phyloP scores from a whole-genome alignment of 2,113 vertebrate genomes.

The Puma concolor region DNA sequence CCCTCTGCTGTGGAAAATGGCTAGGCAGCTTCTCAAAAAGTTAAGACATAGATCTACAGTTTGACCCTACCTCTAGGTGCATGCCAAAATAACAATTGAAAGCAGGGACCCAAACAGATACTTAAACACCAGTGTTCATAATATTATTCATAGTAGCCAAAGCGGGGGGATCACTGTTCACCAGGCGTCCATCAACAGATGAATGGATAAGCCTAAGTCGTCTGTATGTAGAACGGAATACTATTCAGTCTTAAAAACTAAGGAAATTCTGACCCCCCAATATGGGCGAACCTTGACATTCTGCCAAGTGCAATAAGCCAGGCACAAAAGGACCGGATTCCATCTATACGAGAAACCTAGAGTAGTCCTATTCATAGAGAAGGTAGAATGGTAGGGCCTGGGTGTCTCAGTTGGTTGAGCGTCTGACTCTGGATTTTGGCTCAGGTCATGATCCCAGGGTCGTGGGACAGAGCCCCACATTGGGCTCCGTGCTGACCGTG shows the following conservation, averaged over 20 bases:
- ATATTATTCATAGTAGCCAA: not conserved
- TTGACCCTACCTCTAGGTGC: not conserved
- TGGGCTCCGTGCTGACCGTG: no score
- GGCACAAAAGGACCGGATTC: not conserved
- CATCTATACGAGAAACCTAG: not conserved
- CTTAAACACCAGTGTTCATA: not conserved
- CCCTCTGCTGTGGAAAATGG: not conserved
- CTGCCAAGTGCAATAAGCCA: not conserved
- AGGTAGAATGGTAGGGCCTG: not conserved
- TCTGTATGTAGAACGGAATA: accelerated
- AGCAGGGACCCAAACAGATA: not conserved
- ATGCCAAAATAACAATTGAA: not conserved
- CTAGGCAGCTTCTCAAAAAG: not conserved
- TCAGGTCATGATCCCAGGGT: no score
- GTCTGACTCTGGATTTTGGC: no score
- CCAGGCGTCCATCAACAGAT: accelerated
- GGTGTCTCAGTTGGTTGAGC: no score
- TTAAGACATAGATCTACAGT: no score
- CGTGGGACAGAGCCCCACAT: no score
- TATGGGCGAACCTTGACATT: not conserved
- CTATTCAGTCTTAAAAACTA: not conserved
- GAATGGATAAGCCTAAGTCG: not conserved
- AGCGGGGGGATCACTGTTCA: not conserved
- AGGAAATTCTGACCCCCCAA: not conserved
- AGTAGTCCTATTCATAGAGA: not conserved